Conservation (phyloP, 2,113 vertebrate species). For the Burhinus oedicnemus region DNA sequence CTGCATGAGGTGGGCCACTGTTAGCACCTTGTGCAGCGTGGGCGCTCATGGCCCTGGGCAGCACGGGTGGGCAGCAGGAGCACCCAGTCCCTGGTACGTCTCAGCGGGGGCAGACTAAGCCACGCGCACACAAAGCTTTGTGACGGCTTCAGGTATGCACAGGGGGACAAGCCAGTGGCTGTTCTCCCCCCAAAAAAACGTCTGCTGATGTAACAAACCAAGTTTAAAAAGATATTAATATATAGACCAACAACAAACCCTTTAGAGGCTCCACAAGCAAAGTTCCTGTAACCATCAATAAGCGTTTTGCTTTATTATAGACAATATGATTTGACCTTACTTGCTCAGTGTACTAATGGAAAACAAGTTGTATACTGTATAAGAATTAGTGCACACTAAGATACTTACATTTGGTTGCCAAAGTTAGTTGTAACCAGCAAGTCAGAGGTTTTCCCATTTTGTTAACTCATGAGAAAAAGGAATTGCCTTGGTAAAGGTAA, state of each 20-base stretch:
- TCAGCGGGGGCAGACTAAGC: neutral
- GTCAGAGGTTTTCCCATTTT: neutral
- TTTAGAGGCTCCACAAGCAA: neutral
- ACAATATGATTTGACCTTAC: neutral
- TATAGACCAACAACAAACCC: neutral
- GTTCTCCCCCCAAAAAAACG: neutral
- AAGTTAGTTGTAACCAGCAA: neutral
- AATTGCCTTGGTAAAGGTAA: neutral
- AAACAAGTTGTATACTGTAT: neutral
- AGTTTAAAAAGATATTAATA: neutral
- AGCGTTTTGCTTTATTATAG: neutral
- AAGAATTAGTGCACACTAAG: neutral
- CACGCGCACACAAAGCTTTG: neutral
- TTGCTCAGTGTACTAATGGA: neutral
- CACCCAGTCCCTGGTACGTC: rapidly evolving
- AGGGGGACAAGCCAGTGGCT: neutral
- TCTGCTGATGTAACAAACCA: neutral
- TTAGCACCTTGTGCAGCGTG: rapidly evolving
- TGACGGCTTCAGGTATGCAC: rapidly evolving
- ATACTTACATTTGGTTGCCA: neutral
- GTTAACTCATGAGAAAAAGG: neutral
- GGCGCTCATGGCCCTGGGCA: neutral
- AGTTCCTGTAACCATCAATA: neutral
- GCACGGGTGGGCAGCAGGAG: neutral
- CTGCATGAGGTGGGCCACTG: neutral